Conservation (phyloP, 2,888 invertebrate species). For the Metellina segmentata region DNA sequence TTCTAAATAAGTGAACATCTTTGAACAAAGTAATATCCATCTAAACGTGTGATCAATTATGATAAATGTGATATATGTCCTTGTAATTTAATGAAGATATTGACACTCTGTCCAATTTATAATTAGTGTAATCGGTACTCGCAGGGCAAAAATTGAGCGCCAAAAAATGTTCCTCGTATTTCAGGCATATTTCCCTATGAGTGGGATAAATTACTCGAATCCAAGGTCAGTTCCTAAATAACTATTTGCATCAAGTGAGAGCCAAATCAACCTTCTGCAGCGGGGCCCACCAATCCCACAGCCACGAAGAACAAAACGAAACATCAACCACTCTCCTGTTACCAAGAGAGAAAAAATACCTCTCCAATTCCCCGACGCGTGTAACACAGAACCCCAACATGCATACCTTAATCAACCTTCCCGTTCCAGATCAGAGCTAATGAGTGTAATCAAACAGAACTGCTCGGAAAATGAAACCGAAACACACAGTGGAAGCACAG, state of each 20-base stretch:
- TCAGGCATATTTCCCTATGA: too few species aligned
- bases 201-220: not conserved
- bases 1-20: too few species aligned
- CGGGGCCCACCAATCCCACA: too few species aligned
- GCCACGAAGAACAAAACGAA: too few species aligned
- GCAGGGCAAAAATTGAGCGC: too few species aligned
- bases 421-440: constrained; percentile 12
- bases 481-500: not conserved
- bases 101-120: too few species aligned
- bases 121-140: too few species aligned
- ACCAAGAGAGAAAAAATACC: not conserved
- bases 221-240: not conserved
- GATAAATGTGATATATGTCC: too few species aligned
- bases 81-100: too few species aligned
- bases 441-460: constrained; percentile 33
- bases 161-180: too few species aligned
- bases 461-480: constrained; percentile 13
- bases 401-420: constrained; percentile 44
- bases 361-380: not conserved
- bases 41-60: too few species aligned
- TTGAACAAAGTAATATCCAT: too few species aligned
- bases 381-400: constrained; percentile 18
- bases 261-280: not conserved
- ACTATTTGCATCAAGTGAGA: not conserved
- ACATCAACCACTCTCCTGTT: not conserved